Conservation (phyloP, 2,888 invertebrate genomes). For the Maniola hyperantus region DNA sequence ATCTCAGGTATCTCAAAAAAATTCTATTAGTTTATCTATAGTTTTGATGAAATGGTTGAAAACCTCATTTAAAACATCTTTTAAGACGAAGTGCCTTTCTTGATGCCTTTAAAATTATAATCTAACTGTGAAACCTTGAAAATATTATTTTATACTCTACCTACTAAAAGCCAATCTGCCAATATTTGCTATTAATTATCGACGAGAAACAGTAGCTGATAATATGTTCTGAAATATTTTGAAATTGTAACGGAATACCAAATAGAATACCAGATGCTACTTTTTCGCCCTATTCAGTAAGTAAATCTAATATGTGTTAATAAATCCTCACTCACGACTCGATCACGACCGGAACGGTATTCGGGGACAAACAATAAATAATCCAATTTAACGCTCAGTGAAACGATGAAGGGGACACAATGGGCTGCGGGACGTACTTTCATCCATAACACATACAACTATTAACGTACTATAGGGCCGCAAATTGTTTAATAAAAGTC, state of each 20-base stretch:
- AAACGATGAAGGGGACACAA: constrained; percentile 39
- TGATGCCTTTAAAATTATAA: background rate
- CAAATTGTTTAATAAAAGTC: constrained; percentile 9
- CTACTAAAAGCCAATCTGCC: too few relatives aligned
- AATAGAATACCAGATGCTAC: constrained; percentile 5
- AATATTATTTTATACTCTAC: background rate
- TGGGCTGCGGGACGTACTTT: constrained; percentile 28
- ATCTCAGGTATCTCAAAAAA: too few relatives aligned
- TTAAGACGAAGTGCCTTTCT: background rate
- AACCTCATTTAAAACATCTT: background rate
- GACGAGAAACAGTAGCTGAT: too few relatives aligned
- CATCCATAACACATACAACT: constrained; percentile 21
- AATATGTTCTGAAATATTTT: too few relatives aligned
- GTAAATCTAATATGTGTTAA: constrained; percentile 29
- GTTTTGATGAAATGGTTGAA: background rate
- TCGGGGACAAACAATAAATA: constrained; percentile 53
- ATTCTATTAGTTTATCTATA: too few relatives aligned
- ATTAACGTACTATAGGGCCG: background rate
- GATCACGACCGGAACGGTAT: constrained; percentile 54
- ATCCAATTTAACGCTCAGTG: constrained; percentile 59
- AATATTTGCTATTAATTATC: too few relatives aligned
- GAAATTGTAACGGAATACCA: background rate
- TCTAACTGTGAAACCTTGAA: background rate
- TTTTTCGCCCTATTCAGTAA: constrained; percentile 18
- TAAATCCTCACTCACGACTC: constrained; percentile 47